A percentile compares a stretch with the other conserved stretches of the same genome.
These are phyloP conservation scores for Chelonia mydas DNA, from an alignment of 2,797 vertebrate genomes.

Conservation along the genomic window DNA sequence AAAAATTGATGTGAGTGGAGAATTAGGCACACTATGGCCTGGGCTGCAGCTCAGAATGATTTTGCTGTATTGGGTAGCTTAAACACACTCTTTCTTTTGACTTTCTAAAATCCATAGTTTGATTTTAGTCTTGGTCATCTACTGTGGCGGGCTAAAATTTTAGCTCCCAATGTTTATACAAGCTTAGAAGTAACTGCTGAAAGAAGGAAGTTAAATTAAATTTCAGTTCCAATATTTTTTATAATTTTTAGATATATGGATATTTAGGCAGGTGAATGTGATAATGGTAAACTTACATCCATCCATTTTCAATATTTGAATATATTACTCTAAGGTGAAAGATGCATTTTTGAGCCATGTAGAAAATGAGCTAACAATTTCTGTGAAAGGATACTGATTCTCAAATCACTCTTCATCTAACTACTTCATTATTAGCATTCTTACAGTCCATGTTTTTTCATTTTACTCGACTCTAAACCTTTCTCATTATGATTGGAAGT, in stretches of 20 bases:
- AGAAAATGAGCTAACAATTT: constrained; percentile 34
- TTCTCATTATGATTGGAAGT: constrained; percentile 77
- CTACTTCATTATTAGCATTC: constrained; percentile 68
- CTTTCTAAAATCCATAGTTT: not conserved
- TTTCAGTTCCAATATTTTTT: not conserved
- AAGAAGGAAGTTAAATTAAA: constrained; percentile 6
- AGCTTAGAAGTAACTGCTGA: not conserved
- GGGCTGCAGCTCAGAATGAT: not conserved
- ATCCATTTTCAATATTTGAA: not conserved
- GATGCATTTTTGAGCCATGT: not conserved
- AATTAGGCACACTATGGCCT: not conserved
- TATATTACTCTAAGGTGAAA: constrained; percentile 18
- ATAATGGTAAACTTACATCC: constrained; percentile 8
- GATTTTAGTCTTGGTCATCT: not conserved
- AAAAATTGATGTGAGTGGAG: not conserved
- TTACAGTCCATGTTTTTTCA: constrained; percentile 49
- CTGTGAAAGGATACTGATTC: constrained; percentile 41
- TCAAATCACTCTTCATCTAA: constrained; percentile 64
- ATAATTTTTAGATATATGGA: not conserved
- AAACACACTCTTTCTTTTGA: not conserved
- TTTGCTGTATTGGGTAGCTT: not conserved
- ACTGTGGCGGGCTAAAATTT: not conserved
- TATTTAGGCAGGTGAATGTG: not conserved
- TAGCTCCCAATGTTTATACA: not conserved
- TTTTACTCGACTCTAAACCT: constrained; percentile 65